phyloP scores from a whole-genome alignment of 2,888 invertebrate species.

The Rapana venosa region DNA sequence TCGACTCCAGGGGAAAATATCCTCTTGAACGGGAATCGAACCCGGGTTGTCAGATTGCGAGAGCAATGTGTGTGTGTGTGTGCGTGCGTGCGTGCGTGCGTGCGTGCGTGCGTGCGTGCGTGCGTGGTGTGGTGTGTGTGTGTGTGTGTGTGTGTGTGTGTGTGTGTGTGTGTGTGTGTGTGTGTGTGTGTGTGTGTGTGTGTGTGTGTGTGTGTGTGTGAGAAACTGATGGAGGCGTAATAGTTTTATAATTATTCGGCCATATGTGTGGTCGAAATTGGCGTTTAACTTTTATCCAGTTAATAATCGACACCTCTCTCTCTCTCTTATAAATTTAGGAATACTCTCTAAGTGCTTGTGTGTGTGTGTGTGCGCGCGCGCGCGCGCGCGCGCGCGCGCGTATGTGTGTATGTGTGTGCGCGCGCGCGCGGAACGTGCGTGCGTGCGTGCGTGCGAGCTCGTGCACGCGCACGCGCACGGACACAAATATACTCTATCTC shows the following conservation, averaged over 20 bases:
- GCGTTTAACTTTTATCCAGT: not conserved
- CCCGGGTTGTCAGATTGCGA: too few species aligned
- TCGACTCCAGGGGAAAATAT: too few species aligned
- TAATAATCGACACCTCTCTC: too few species aligned
- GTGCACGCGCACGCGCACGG: too few species aligned
- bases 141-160: not conserved
- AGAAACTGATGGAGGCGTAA: too few species aligned
- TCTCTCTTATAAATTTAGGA: too few species aligned
- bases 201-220: not conserved
- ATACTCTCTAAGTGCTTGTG: too few species aligned
- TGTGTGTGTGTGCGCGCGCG: not conserved
- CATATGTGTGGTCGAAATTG: too few species aligned
- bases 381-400: not conserved
- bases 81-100: not conserved
- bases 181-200: not conserved
- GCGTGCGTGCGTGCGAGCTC: too few species aligned
- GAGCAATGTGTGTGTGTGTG: not conserved
- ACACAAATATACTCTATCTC: too few species aligned
- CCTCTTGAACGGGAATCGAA: too few species aligned
- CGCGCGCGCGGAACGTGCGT: not conserved
- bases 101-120: not conserved
- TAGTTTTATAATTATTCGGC: too few species aligned
- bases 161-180: not conserved
- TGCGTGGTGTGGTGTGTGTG: not conserved
- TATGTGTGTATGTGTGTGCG: not conserved